phyloP scores from a whole-genome alignment of 1,140 invertebrate species.

The Brachionus asplanchnoidis region DNA sequence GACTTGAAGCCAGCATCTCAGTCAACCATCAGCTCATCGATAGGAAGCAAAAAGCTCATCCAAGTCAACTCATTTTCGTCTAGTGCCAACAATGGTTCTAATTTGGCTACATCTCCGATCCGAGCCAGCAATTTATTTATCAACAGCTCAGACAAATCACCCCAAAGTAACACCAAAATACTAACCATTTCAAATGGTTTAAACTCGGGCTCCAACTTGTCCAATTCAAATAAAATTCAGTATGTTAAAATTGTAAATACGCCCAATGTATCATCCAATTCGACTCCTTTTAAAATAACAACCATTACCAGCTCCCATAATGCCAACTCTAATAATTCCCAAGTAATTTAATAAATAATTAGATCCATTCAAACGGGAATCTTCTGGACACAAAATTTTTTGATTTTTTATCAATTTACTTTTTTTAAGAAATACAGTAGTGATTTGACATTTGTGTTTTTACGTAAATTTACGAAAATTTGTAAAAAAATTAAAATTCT shows the following conservation, averaged over 20 bases:
- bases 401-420: no score
- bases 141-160: neutral
- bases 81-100: neutral
- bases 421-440: no score
- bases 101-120: neutral
- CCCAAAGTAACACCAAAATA: neutral
- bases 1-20: neutral
- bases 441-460: no score
- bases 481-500: no score
- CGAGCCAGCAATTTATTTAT: neutral
- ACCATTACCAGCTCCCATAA: neutral
- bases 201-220: neutral
- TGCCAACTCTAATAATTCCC: neutral
- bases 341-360: neutral
- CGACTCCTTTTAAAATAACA: neutral
- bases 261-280: neutral
- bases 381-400: neutral
- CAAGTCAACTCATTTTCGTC: neutral
- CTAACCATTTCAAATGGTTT: neutral
- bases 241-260: constrained; percentile 39
- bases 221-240: constrained; percentile 12
- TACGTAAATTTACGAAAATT: no score
- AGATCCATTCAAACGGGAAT: no score
- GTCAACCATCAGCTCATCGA: neutral
- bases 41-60: neutral